These are phyloP conservation scores for Dipodomys stephensi DNA, from an alignment of 2,113 vertebrate genomes.

Conservation along the genomic window DNA sequence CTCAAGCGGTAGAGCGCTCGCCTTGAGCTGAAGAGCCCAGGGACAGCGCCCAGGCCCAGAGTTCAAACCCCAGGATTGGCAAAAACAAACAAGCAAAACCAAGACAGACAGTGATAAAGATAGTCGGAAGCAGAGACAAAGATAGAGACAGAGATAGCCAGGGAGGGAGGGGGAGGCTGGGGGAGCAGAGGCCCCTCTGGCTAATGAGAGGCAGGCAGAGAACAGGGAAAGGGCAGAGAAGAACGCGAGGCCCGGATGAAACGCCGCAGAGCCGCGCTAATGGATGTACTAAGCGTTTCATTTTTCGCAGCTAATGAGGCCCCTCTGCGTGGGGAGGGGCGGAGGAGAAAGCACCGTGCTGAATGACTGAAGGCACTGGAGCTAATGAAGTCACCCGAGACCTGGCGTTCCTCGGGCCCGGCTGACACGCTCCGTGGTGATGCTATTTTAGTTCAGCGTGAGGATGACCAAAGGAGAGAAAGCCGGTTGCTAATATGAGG, in stretches of 20 bases:
- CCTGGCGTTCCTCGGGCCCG: slow-evolving; percentile 75
- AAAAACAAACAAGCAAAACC: too few relatives aligned
- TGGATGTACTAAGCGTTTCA: slow-evolving; percentile 60
- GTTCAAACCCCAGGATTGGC: too few relatives aligned
- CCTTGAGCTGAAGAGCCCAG: too few relatives aligned
- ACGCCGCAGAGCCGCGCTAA: not conserved
- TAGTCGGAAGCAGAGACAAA: too few relatives aligned
- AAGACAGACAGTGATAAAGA: too few relatives aligned
- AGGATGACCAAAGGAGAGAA: slow-evolving; percentile 2
- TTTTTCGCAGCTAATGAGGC: slow-evolving; percentile 82
- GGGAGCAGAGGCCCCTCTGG: not conserved
- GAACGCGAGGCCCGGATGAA: slow-evolving; percentile 73
- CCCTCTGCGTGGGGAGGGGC: slow-evolving; percentile 6
- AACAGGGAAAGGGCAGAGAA: fast-evolving
- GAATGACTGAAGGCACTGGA: slow-evolving; percentile 69
- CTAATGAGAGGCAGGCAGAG: slow-evolving; percentile 14
- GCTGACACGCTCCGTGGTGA: slow-evolving; percentile 13
- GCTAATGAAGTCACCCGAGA: slow-evolving; percentile 87
- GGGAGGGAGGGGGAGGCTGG: not conserved
- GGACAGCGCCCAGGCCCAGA: too few relatives aligned
- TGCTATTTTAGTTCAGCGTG: slow-evolving; percentile 52
- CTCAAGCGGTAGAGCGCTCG: too few relatives aligned
- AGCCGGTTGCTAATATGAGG: fast-evolving
- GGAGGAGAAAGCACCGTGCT: slow-evolving; percentile 50
- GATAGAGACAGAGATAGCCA: too few relatives aligned